Evolutionary conservation across 2,113 vertebrate species (phyloP).

Genomic region (Pampusana beccarii): DNA sequence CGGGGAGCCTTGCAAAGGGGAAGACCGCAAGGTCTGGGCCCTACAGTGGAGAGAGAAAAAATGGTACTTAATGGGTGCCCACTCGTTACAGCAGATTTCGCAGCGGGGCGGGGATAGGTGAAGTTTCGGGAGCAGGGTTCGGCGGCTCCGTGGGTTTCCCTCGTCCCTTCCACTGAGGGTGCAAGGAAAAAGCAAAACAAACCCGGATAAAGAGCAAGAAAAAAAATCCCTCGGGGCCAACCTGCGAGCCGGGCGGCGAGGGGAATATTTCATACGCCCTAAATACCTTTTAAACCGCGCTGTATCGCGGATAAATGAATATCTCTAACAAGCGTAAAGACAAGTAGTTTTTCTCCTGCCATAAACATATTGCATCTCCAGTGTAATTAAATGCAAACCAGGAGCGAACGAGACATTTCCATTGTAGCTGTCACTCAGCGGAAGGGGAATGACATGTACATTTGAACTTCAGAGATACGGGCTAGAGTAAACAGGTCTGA

Average conservation of each 20-base stretch:
- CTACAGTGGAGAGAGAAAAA: background rate
- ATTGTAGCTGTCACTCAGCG: slow-evolving; percentile 73
- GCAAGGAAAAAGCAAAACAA: background rate
- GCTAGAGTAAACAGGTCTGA: slow-evolving; percentile 69
- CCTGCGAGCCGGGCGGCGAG: background rate
- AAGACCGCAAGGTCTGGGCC: background rate
- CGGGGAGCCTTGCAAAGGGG: background rate
- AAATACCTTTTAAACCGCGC: slow-evolving; percentile 49
- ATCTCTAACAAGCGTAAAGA: slow-evolving; percentile 53
- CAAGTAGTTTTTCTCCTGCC: slow-evolving; percentile 68
- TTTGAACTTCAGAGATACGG: slow-evolving; percentile 74
- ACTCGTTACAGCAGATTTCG: background rate
- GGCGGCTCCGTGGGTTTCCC: background rate
- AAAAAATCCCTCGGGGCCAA: background rate
- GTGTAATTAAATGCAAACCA: slow-evolving; percentile 75
- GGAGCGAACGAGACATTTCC: slow-evolving; percentile 70
- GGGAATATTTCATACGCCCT: slow-evolving; percentile 10
- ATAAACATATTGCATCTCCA: slow-evolving; percentile 66
- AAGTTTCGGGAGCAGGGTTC: background rate
- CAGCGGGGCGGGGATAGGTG: background rate
- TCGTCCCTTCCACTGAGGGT: background rate
- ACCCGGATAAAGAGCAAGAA: background rate
- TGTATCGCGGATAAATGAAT: slow-evolving; percentile 31
- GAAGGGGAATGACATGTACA: slow-evolving; percentile 53
- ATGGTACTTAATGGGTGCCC: background rate